Conservation (phyloP, 2,888 invertebrate genomes). For the Callinectes sapidus region DNA sequence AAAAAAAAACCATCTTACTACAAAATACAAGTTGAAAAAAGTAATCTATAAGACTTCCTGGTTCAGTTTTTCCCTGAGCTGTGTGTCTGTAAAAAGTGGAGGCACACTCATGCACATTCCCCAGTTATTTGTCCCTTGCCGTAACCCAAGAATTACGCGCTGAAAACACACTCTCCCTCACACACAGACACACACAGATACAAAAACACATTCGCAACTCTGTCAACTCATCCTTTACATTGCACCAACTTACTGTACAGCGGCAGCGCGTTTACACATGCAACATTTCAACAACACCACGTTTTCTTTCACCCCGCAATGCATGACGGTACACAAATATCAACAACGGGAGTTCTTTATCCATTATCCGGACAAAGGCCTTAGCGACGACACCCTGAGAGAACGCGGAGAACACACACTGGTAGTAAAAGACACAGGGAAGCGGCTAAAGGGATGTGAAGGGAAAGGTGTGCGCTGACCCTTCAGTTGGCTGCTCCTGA, state of each 20-base stretch:
- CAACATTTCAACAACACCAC: background rate
- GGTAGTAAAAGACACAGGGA: background rate
- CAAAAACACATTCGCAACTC: constrained; percentile 15
- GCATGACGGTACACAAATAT: constrained; percentile 12
- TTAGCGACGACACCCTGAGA: background rate
- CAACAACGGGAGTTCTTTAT: constrained; percentile 4
- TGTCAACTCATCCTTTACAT: constrained; percentile 21
- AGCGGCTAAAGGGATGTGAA: background rate
- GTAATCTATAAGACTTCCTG: background rate
- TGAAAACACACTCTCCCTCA: constrained; percentile 23
- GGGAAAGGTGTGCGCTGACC: background rate
- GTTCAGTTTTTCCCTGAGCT: background rate
- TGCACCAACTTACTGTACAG: constrained; percentile 14
- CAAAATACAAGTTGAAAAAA: background rate
- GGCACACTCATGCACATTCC: constrained; percentile 20
- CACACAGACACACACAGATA: constrained; percentile 2
- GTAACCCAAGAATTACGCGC: background rate
- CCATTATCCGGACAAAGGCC: constrained; percentile 9
- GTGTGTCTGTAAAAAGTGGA: background rate
- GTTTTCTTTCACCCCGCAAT: background rate
- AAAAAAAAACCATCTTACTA: background rate
- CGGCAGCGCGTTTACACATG: background rate
- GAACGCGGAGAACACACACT: background rate
- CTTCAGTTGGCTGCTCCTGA: background rate
- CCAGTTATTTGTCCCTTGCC: background rate